Evolutionary conservation across 2,888 invertebrate species (phyloP), one percentile per base, ranked within the genome.

Genomic region (Drosophila anomalata): DNA sequence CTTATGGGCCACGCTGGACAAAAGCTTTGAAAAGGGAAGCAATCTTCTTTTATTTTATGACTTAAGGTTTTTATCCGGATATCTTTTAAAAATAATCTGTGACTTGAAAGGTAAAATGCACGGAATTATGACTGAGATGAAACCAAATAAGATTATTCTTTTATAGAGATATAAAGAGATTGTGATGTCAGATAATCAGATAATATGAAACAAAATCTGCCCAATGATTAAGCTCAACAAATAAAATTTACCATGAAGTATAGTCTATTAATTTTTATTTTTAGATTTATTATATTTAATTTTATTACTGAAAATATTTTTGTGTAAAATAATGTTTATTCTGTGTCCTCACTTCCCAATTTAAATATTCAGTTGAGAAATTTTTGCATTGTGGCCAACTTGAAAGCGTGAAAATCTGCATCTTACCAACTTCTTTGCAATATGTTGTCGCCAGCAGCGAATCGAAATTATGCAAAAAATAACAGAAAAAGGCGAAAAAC

Each of bases 1-100:
- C 86, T 87, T 85, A 82, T 79, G 36, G 86, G 65, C 66, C 74
- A 54, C 71, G 59, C 73, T 63, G 74, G 70, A 20, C 47, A 42
- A 22, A 31, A 33, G 46, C 24, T 55, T 22, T 9, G 3, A 48
- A 36, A 51, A 69, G 60, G 24, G 29, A 36, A 58, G 31, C 4
- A 24, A 24, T 73, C 20, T 31, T 20, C 44, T 22, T 44, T 44
- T n/a, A 46, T 47, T 58, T 68, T 61, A 60, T 62, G 24, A 9
- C 2, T 20, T 12, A 31, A 7, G 26, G 33, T 17, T 33, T 47
- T 42, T 53, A 53, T 33, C 39, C 14, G 22, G 14, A 26, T 36
- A 46, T 46, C 20, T 20, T 42, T 42, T 2, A 42, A 20, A 42
- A 76, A 73, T 66, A 58, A 33, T 22, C 44, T 44, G 33, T 12